Conservation (phyloP, 2,113 vertebrate species). For the Pollachius pollachius region DNA sequence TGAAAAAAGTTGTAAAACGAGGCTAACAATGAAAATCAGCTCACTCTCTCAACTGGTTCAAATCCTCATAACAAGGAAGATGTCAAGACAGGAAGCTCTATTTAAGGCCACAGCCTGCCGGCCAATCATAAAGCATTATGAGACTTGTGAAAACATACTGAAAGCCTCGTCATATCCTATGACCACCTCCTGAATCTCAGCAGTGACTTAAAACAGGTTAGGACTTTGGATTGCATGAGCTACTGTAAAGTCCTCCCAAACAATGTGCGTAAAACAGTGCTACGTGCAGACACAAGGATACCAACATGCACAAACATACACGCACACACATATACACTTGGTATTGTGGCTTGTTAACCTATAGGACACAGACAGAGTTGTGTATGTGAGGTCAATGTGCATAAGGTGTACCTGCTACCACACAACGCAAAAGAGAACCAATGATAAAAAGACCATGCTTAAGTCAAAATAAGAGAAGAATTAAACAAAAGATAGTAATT, state of each 20-base stretch:
- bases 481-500: too few relatives aligned
- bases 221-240: background rate
- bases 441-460: too few relatives aligned
- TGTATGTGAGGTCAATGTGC: too few relatives aligned
- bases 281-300: background rate
- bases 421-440: too few relatives aligned
- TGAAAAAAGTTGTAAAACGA: too few relatives aligned
- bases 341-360: background rate
- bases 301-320: background rate
- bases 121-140: background rate
- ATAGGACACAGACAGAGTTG: background rate
- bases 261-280: too few relatives aligned
- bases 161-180: background rate
- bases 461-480: too few relatives aligned
- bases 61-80: background rate
- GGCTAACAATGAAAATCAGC: too few relatives aligned
- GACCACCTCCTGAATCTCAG: background rate
- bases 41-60: background rate
- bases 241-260: background rate
- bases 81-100: background rate
- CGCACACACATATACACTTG: background rate
- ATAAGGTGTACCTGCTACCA: too few relatives aligned
- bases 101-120: background rate
- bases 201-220: background rate
- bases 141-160: background rate